Evolutionary conservation across 2,888 invertebrate genomes (phyloP).

Genomic region (Stenchaetothrips biformis): DNA sequence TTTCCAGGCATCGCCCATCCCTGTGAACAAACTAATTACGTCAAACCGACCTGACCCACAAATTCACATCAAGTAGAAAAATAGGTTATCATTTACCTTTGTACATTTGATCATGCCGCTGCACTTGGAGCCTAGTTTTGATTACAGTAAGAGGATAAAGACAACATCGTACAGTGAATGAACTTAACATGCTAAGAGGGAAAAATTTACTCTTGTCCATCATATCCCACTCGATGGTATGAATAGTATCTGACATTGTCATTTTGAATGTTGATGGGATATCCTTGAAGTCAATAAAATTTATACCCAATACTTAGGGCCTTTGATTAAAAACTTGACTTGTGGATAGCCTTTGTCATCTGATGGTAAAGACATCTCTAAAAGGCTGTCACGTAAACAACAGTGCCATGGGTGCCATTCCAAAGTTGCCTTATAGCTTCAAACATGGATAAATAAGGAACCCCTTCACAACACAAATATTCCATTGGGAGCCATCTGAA

Average conservation of each 20-base stretch:
- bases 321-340: background rate
- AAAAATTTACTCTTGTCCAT: constrained; percentile 94
- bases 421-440: background rate
- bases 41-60: background rate
- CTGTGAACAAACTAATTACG: constrained; percentile 41
- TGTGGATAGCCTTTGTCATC: constrained; percentile 1
- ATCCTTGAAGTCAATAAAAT: background rate
- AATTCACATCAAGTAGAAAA: background rate
- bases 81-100: constrained; percentile 51
- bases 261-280: background rate
- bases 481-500: background rate
- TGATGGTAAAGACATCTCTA: background rate
- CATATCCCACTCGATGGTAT: constrained; percentile 96
- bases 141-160: constrained; percentile 91
- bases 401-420: background rate
- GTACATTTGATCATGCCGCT: constrained; percentile 76
- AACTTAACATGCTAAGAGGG: constrained; percentile 85
- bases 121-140: constrained; percentile 89
- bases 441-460: no score
- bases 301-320: background rate
- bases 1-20: constrained; percentile 79
- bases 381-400: background rate
- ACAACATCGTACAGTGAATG: constrained; percentile 64
- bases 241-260: constrained; percentile 52
- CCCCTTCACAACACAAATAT: background rate